Evolutionary conservation across 1,140 invertebrate genomes (phyloP).

Genomic region (Drosophila arawakana): DNA sequence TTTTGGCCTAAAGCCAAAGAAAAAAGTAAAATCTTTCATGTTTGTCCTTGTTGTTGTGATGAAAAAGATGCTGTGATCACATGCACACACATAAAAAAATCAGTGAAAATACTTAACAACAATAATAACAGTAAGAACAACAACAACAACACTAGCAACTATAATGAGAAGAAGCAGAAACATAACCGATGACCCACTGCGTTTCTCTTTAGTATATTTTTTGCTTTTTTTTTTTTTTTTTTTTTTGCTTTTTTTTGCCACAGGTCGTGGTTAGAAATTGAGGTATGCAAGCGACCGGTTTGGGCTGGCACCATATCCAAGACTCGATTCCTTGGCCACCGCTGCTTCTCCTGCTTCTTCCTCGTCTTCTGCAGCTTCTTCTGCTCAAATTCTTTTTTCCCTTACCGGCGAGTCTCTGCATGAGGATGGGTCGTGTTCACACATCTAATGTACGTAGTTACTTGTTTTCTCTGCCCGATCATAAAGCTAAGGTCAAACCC

Average conservation of each 20-base stretch:
- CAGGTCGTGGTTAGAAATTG: slow-evolving; percentile 81
- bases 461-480: slow-evolving; percentile 62
- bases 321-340: slow-evolving; percentile 43
- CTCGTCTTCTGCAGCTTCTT: slow-evolving; percentile 20
- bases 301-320: slow-evolving; percentile 71
- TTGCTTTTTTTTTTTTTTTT: slow-evolving; percentile 63
- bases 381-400: slow-evolving; percentile 10
- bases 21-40: slow-evolving; percentile 13
- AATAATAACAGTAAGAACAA: slow-evolving; percentile 44
- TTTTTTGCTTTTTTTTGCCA: slow-evolving; percentile 63
- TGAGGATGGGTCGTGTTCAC: slow-evolving; percentile 67
- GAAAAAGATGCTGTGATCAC: slow-evolving; percentile 54
- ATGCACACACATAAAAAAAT: slow-evolving; percentile 18
- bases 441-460: slow-evolving; percentile 75
- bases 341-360: slow-evolving; percentile 14
- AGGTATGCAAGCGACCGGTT: slow-evolving; percentile 78
- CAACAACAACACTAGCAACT: slow-evolving; percentile 39
- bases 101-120: slow-evolving; percentile 34
- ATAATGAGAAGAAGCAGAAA: slow-evolving; percentile 36
- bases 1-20: slow-evolving; percentile 24
- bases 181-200: slow-evolving; percentile 80
- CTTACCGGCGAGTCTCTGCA: slow-evolving; percentile 21
- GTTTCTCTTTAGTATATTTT: slow-evolving; percentile 75
- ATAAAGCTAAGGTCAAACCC: slow-evolving; percentile 73
- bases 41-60: slow-evolving; percentile 41